These are phyloP conservation scores for Phallusia fumigata DNA, from an alignment of 23 tunicate species.

Conservation along the genomic window DNA sequence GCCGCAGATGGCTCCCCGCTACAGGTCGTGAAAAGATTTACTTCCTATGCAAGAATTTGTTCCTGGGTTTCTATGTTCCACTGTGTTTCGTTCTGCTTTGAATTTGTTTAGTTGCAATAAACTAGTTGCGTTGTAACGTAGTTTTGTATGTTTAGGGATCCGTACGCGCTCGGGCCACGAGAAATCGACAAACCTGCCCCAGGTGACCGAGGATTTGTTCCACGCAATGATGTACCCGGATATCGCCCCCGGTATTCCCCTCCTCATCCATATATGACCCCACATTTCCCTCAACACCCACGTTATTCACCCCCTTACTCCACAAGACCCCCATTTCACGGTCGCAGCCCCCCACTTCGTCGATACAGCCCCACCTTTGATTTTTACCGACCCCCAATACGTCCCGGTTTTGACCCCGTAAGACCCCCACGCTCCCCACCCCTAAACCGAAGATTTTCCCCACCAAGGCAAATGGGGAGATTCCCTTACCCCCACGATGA, in stretches of 20 bases:
- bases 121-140: background rate
- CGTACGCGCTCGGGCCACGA: background rate
- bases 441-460: conserved; percentile 39
- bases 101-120: background rate
- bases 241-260: conserved; percentile 22
- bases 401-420: conserved; percentile 20
- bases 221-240: conserved; percentile 7
- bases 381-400: conserved; percentile 24
- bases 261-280: conserved; percentile 36
- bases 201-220: conserved; percentile 15
- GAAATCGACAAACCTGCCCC: background rate
- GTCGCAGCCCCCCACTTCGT: conserved; percentile 42
- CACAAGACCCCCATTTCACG: conserved; percentile 29
- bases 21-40: conserved; percentile 24
- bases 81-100: background rate
- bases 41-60: background rate
- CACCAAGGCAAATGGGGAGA: conserved; percentile 33
- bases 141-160: conserved; percentile 1
- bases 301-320: conserved; percentile 42
- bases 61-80: background rate
- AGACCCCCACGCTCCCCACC: conserved; percentile 49
- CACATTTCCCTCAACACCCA: conserved; percentile 42
- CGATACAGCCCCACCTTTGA: conserved; percentile 50
- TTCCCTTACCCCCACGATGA: conserved; percentile 13
- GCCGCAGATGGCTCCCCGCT: conserved; percentile 34